phyloP scores from a whole-genome alignment of 2,888 invertebrate genomes.

The Gymnocheta viridis region DNA sequence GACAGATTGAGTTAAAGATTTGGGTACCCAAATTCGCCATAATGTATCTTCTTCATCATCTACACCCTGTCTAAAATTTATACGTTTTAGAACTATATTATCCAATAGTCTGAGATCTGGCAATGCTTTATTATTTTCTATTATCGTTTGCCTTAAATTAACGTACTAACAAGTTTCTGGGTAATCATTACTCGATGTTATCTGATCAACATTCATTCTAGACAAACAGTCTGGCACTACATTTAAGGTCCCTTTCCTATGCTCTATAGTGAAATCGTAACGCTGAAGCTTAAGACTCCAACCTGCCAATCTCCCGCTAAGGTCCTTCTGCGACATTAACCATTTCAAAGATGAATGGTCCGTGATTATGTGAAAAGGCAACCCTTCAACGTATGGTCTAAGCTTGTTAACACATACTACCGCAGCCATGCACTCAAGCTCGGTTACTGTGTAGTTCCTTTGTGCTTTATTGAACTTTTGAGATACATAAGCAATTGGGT shows the following conservation, averaged over 20 bases:
- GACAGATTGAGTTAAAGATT: neutral
- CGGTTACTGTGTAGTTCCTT: no score
- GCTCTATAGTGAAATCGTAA: neutral
- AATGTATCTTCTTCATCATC: slow-evolving; percentile 19
- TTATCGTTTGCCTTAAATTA: neutral
- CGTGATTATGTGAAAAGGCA: slow-evolving; percentile 10
- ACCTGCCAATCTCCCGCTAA: slow-evolving; percentile 5
- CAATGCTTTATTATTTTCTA: neutral
- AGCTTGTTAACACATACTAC: slow-evolving; percentile 5
- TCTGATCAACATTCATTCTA: neutral
- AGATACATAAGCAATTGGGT: no score
- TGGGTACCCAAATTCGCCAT: slow-evolving; percentile 19
- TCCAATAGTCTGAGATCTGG: slow-evolving; percentile 4
- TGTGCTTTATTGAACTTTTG: slow-evolving; percentile 25
- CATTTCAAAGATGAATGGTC: slow-evolving; percentile 17
- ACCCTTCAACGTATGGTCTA: slow-evolving; percentile 17
- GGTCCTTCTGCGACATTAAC: slow-evolving; percentile 23
- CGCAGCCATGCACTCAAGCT: slow-evolving; percentile 29
- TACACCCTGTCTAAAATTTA: neutral
- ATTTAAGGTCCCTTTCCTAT: neutral
- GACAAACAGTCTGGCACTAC: neutral
- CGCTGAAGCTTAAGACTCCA: slow-evolving; percentile 8
- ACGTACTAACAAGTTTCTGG: neutral
- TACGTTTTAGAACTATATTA: neutral
- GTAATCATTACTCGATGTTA: neutral